These are phyloP conservation scores for Drosophila sproati DNA, from an alignment of 1,140 invertebrate genomes.

Conservation along the genomic window DNA sequence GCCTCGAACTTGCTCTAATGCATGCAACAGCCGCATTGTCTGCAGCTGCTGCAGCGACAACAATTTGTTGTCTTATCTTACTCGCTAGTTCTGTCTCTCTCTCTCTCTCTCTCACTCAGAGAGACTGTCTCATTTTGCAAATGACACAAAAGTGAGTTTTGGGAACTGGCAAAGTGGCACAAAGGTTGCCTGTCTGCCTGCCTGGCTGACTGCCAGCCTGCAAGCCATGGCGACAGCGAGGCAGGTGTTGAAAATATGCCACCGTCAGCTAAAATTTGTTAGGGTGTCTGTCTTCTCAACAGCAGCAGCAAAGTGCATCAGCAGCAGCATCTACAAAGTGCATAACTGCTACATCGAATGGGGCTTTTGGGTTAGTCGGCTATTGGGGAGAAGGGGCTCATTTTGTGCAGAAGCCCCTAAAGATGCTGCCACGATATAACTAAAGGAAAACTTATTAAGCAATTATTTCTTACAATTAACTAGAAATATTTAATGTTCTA, in stretches of 20 bases:
- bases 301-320: conserved; percentile 32
- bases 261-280: conserved; percentile 63
- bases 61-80: conserved; percentile 70
- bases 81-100: conserved; percentile 5
- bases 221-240: conserved; percentile 57
- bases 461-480: too few relatives aligned
- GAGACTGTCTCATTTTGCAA: conserved; percentile 13
- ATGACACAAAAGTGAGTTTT: conserved; percentile 81
- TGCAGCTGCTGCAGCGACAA: conserved; percentile 55
- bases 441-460: neutral
- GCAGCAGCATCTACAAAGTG: conserved; percentile 6
- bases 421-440: neutral
- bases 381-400: conserved; percentile 26
- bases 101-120: conserved; percentile 7
- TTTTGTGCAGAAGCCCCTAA: conserved; percentile 1
- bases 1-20: conserved; percentile 79
- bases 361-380: conserved; percentile 67
- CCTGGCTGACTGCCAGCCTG: conserved; percentile 10
- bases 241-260: conserved; percentile 82
- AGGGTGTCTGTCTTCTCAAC: conserved; percentile 45
- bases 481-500: too few relatives aligned
- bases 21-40: conserved; percentile 61
- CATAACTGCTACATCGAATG: conserved; percentile 41
- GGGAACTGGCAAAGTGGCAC: conserved; percentile 81
- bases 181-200: conserved; percentile 68